These are phyloP conservation scores for Drosophila simulans DNA, from an alignment of 1,140 invertebrate genomes.

Conservation along the genomic window DNA sequence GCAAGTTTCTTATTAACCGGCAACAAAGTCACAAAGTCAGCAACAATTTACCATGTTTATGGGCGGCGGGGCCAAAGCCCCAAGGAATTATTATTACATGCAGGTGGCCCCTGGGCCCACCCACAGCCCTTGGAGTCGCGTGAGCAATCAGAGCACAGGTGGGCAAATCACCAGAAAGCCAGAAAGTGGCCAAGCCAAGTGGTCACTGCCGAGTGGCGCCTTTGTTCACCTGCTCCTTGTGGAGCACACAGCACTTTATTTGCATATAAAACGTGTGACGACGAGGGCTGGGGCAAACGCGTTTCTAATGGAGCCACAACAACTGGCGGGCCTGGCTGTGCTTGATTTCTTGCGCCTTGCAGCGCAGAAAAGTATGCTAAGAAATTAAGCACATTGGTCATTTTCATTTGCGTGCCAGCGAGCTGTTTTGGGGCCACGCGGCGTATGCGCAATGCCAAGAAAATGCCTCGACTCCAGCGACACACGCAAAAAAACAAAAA, in stretches of 20 bases:
- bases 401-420: constrained; percentile 65
- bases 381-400: constrained; percentile 74
- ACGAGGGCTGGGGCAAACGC: constrained; percentile 28
- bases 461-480: constrained; percentile 51
- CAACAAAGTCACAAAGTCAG: constrained; percentile 74
- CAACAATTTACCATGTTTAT: constrained; percentile 64
- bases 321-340: constrained; percentile 26
- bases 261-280: constrained; percentile 72
- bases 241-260: constrained; percentile 48
- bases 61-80: constrained; percentile 28
- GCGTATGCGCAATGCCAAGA: constrained; percentile 69
- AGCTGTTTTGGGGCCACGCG: constrained; percentile 40
- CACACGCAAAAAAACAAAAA: constrained; percentile 71
- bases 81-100: constrained; percentile 74
- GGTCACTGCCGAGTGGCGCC: constrained; percentile 63
- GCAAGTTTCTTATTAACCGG: constrained; percentile 79
- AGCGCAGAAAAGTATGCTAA: constrained; percentile 69
- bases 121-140: constrained; percentile 44
- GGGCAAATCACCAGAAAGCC: constrained; percentile 27
- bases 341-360: constrained; percentile 54
- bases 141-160: constrained; percentile 69
- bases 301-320: constrained; percentile 46
- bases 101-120: constrained; percentile 7
- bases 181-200: constrained; percentile 36
- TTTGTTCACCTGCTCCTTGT: constrained; percentile 27